Evolutionary conservation across 2,888 invertebrate species (phyloP).

Genomic region (Macaria liturata): DNA sequence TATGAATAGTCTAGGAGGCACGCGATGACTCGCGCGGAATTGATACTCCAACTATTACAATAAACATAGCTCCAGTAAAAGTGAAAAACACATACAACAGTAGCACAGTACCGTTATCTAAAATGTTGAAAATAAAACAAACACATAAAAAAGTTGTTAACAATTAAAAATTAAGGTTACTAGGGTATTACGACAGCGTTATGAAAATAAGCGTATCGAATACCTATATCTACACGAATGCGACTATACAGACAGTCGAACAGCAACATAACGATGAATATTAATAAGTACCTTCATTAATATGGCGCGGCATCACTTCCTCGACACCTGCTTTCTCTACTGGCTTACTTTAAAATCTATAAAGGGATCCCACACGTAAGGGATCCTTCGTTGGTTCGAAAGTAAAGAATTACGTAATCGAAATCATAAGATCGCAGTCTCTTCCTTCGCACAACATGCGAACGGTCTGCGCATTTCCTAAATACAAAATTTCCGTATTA

Average conservation of each 20-base stretch:
- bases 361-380: neutral
- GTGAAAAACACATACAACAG: too few relatives aligned
- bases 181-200: constrained; percentile 15
- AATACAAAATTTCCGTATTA: too few relatives aligned
- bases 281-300: constrained; percentile 36
- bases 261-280: constrained; percentile 27
- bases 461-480: too few relatives aligned
- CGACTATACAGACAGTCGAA: constrained; percentile 13
- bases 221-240: constrained; percentile 14
- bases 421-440: too few relatives aligned
- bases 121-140: constrained; percentile 1
- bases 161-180: constrained; percentile 18
- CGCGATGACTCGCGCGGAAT: neutral
- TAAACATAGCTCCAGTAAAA: too few relatives aligned
- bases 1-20: constrained; percentile 13
- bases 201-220: constrained; percentile 17
- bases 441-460: too few relatives aligned
- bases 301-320: constrained; percentile 28
- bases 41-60: too few relatives aligned
- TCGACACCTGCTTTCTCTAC: constrained; percentile 34
- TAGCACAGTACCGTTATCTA: too few relatives aligned
- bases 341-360: constrained; percentile 24
- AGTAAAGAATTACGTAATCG: neutral
- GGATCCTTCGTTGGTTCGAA: neutral
- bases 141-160: constrained; percentile 3